Percentiles rank a stretch among this genome's conserved stretches.
Evolutionary conservation across 2,888 invertebrate genomes (phyloP).

Genomic region (Apeira syringaria): DNA sequence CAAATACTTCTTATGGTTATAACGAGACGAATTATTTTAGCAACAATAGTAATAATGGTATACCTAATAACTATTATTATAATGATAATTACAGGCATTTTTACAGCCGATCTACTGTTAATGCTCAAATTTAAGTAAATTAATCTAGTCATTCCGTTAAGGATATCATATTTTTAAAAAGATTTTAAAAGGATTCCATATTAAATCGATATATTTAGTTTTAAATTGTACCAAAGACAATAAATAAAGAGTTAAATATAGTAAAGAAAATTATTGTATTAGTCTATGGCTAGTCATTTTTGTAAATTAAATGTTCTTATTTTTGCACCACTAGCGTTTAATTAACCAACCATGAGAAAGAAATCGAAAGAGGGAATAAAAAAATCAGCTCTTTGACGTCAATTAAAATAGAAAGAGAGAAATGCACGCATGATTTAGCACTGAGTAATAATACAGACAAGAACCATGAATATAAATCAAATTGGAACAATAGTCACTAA

Average conservation of each 20-base stretch:
- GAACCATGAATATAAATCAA: conserved; percentile 82
- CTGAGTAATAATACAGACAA: conserved; percentile 58
- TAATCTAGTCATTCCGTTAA: conserved; percentile 38
- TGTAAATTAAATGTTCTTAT: conserved; percentile 45
- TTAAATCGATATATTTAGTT: conserved; percentile 8
- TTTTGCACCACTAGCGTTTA: conserved; percentile 36
- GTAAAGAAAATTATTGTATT: conserved; percentile 49
- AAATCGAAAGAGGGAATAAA: not conserved
- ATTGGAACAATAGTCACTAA: conserved; percentile 77
- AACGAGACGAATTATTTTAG: conserved; percentile 57
- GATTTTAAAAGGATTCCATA: too few species aligned
- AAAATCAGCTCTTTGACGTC: conserved; percentile 24
- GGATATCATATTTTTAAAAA: conserved; percentile 19
- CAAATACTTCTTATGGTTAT: conserved; percentile 50
- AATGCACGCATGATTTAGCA: conserved; percentile 72
- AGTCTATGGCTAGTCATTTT: conserved; percentile 68
- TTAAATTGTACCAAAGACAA: conserved; percentile 51
- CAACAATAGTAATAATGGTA: conserved; percentile 50
- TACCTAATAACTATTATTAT: conserved; percentile 60
- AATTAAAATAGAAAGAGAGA: conserved; percentile 51
- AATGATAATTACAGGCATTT: conserved; percentile 67
- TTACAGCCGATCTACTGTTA: conserved; percentile 64
- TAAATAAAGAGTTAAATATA: conserved; percentile 35
- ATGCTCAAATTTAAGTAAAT: conserved; percentile 63
- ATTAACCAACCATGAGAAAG: conserved; percentile 1